A percentile compares a stretch with the other conserved stretches of the same genome.
Evolutionary conservation across 2,888 invertebrate species (phyloP).

Genomic region (Amaurobius ferox): DNA sequence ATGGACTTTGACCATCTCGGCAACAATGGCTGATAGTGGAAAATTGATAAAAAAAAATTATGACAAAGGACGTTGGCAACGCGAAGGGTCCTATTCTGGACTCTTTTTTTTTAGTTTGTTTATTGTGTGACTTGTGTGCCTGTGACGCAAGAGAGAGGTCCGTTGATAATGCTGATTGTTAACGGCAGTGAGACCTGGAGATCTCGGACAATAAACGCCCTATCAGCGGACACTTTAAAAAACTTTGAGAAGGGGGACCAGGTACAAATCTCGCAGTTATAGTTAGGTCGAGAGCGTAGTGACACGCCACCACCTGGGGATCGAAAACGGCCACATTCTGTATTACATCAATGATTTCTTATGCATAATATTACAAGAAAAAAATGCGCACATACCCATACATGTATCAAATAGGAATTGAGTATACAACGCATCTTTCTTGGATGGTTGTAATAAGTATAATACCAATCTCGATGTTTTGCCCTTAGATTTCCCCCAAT

Average conservation of each 20-base stretch:
- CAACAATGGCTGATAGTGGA: constrained; percentile 63
- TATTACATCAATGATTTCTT: too few relatives aligned
- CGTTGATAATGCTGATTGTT: constrained; percentile 57
- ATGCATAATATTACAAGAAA: too few relatives aligned
- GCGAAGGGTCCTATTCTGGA: constrained; percentile 36
- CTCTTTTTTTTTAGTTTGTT: constrained; percentile 41
- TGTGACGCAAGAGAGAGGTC: constrained; percentile 49
- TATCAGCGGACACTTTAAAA: constrained; percentile 14
- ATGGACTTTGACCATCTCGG: constrained; percentile 68
- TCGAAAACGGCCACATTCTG: too few relatives aligned
- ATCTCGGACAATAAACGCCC: constrained; percentile 31
- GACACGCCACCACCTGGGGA: too few relatives aligned
- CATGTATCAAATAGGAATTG: too few relatives aligned
- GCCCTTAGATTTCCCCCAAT: too few relatives aligned
- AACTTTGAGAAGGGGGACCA: neutral
- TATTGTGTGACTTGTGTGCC: constrained; percentile 31
- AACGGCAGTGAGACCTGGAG: constrained; percentile 26
- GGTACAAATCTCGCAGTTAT: neutral
- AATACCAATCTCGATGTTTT: too few relatives aligned
- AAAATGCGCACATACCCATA: too few relatives aligned
- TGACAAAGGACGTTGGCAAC: constrained; percentile 18
- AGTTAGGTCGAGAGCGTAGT: too few relatives aligned
- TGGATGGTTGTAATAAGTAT: too few relatives aligned
- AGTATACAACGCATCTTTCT: too few relatives aligned
- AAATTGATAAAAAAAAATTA: constrained; percentile 63